A percentile compares a stretch with the other conserved stretches of the same genome.
These are phyloP conservation scores for Chaitophorus viminalis DNA, from an alignment of 2,888 invertebrate genomes.

Conservation along the genomic window DNA sequence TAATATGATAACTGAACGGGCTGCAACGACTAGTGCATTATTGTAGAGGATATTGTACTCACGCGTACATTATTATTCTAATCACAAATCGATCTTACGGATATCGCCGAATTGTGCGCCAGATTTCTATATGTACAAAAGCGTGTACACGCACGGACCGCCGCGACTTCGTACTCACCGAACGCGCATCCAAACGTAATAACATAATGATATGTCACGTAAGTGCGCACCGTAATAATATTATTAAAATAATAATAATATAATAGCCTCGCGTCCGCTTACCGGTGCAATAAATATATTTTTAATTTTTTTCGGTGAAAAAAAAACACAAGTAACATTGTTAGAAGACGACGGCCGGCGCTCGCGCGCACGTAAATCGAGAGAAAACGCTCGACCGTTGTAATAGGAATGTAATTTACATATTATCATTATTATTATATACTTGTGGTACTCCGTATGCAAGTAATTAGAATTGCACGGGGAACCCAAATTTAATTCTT, in stretches of 20 bases:
- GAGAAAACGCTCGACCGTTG: constrained; percentile 35
- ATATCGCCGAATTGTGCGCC: not conserved
- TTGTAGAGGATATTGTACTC: too few relatives aligned
- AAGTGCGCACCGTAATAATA: not conserved
- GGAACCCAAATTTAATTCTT: not conserved
- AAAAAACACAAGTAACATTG: constrained; percentile 32
- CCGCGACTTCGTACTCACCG: not conserved
- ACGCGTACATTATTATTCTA: too few relatives aligned
- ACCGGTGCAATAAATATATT: not conserved
- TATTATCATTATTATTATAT: not conserved
- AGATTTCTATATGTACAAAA: too few relatives aligned
- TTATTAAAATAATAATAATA: not conserved
- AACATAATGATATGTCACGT: too few relatives aligned
- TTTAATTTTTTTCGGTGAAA: not conserved
- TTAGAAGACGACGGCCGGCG: not conserved
- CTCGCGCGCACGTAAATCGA: constrained; percentile 3
- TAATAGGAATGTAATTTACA: constrained; percentile 41
- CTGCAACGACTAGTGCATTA: too few relatives aligned
- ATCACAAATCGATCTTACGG: too few relatives aligned
- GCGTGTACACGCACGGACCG: not conserved
- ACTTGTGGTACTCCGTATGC: not conserved
- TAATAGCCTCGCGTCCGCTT: not conserved
- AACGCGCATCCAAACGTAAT: too few relatives aligned
- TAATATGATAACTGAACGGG: too few relatives aligned
- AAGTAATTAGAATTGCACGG: constrained; percentile 26